A percentile compares a stretch with the other conserved stretches of the same genome.
Conservation (phyloP, 1,140 invertebrate genomes). For the Gonioctena quinquepunctata region DNA sequence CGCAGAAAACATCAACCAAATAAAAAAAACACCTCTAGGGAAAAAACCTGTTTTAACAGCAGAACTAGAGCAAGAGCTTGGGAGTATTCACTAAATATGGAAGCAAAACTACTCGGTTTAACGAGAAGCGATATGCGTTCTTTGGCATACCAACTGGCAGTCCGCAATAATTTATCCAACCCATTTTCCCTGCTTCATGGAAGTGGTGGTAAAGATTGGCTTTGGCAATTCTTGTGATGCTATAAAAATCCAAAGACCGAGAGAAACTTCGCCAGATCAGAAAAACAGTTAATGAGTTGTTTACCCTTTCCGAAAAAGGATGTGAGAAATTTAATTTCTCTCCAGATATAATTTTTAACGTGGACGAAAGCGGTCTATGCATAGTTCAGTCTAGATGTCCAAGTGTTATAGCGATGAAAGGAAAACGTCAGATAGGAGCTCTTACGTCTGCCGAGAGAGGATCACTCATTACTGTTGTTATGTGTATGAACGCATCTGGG, state of each 20-base stretch:
- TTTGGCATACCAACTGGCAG: constrained; percentile 16
- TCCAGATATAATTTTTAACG: background rate
- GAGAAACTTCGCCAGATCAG: background rate
- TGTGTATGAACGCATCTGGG: constrained; percentile 49
- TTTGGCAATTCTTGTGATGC: background rate
- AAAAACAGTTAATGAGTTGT: constrained; percentile 10
- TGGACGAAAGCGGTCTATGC: background rate
- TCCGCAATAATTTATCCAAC: constrained; percentile 8
- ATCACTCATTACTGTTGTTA: constrained; percentile 43
- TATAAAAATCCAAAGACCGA: constrained; percentile 1
- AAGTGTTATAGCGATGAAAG: too few relatives aligned
- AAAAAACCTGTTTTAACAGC: background rate
- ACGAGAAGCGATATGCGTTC: constrained; percentile 13
- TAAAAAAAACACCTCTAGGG: background rate
- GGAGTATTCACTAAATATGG: constrained; percentile 2
- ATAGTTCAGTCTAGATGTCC: background rate
- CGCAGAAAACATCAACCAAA: background rate
- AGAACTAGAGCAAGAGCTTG: constrained; percentile 1
- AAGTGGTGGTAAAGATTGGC: constrained; percentile 17
- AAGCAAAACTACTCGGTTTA: background rate
- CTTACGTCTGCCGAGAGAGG: constrained; percentile 59
- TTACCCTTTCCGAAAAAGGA: constrained; percentile 17
- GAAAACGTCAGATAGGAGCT: constrained; percentile 44
- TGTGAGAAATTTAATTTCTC: too few relatives aligned
- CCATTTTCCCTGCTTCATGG: constrained; percentile 8